A percentile compares a stretch with the other conserved stretches of the same genome.
These are phyloP conservation scores for Corythornis leucogaster DNA, from an alignment of 2,797 vertebrate species.

Conservation along the genomic window DNA sequence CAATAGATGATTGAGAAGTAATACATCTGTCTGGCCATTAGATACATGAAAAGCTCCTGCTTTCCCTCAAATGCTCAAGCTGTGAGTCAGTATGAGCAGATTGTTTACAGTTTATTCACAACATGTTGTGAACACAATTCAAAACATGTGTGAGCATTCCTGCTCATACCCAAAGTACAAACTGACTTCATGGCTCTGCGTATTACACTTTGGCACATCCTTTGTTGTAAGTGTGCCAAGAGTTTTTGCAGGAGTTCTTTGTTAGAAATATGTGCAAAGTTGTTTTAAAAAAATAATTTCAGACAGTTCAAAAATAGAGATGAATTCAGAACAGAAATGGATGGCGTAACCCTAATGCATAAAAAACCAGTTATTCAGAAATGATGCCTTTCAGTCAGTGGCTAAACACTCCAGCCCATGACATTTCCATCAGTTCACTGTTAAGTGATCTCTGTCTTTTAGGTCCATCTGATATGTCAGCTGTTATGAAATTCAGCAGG, in stretches of 20 bases:
- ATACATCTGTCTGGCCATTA: neutral
- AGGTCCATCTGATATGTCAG: slow-evolving; percentile 88
- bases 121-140: slow-evolving; percentile 35
- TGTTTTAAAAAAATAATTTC: neutral
- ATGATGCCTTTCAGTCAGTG: neutral
- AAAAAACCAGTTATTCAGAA: neutral
- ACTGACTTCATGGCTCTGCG: neutral
- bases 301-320: neutral
- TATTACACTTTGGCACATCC: neutral
- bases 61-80: slow-evolving; percentile 21
- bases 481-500: slow-evolving; percentile 85
- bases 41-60: neutral
- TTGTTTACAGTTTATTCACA: slow-evolving; percentile 52
- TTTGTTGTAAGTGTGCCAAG: neutral
- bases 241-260: slow-evolving; percentile 22
- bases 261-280: neutral
- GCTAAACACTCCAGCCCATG: neutral
- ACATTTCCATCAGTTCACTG: neutral
- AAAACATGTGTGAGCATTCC: slow-evolving; percentile 27
- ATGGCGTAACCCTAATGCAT: neutral
- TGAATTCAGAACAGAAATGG: neutral
- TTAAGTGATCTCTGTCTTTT: slow-evolving; percentile 63
- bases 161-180: slow-evolving; percentile 19
- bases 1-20: neutral
- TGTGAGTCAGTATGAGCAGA: slow-evolving; percentile 39